Evolutionary conservation across 2,888 invertebrate species (phyloP).

Genomic region (Craniophora ligustri): DNA sequence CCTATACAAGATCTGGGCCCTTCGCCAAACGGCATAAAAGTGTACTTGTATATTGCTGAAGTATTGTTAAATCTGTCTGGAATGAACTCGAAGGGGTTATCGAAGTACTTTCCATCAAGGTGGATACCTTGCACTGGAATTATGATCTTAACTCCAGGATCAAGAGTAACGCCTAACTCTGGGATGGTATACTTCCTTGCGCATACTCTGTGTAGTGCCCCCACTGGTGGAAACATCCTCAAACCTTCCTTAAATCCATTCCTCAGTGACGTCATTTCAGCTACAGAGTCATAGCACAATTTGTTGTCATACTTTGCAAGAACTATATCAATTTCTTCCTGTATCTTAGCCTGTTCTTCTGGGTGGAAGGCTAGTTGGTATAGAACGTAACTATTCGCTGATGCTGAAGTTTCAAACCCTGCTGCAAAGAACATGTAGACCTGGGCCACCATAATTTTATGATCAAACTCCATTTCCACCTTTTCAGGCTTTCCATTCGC

Average conservation of each 20-base stretch:
- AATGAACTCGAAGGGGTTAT: conserved; percentile 65
- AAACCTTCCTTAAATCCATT: conserved; percentile 72
- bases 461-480: conserved; percentile 67
- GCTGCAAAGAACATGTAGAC: conserved; percentile 77
- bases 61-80: conserved; percentile 67
- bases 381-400: conserved; percentile 73
- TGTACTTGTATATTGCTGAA: conserved; percentile 53
- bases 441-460: conserved; percentile 67
- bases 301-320: conserved; percentile 67
- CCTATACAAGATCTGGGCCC: conserved; percentile 76
- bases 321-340: conserved; percentile 73
- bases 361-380: conserved; percentile 77
- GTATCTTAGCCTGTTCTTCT: conserved; percentile 72
- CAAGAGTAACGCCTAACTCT: conserved; percentile 65
- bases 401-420: conserved; percentile 84
- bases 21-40: conserved; percentile 73
- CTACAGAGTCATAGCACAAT: conserved; percentile 71
- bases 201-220: conserved; percentile 68
- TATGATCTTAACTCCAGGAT: conserved; percentile 71
- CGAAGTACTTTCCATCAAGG: conserved; percentile 71
- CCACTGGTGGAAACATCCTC: conserved; percentile 70
- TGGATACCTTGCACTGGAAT: conserved; percentile 74
- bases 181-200: conserved; percentile 62
- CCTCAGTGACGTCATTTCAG: conserved; percentile 67
- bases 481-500: conserved; percentile 64